Base-by-base conservation (phyloP, 2,797 vertebrate genomes). In the Darevskia mixta region DNA sequence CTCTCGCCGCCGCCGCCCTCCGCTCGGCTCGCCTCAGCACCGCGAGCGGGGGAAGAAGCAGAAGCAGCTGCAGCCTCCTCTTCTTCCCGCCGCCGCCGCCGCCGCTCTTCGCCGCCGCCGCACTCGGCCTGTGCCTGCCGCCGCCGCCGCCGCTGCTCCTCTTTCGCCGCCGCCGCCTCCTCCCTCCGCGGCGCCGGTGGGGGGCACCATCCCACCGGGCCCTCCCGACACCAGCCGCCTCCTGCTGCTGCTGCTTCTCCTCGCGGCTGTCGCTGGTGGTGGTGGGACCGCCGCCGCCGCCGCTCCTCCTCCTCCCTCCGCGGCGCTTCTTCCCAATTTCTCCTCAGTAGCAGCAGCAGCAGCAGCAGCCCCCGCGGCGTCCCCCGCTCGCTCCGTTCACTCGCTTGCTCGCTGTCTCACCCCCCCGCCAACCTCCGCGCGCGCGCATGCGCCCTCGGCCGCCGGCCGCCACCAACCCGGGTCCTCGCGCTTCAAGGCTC, bases 161-260 rank as follows among this genome's bases (percentile, higher is more conserved):
- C 93, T 80, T 81, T 15, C 79, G 2, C 91, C 92, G 86, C 92
- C 64, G 84, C 84, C 75, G 29, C 85, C 85, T 55, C 94, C 94
- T 94, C 87, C 94, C 93, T 88, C 93, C 86, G 95, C 91, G 93
- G 92, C 90, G 93, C 93, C 89, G 87, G 86, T 11, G 92, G 88
- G 82, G 93, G 72, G 41, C 82, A 83, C 61, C 90, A 83, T 87
- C 72, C 55, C 73, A 69, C 87, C 86, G 75, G 79, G 83, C 61
- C 86, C 80, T 32, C 23, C 61, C 45, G 89, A 88, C 82, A 92
- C 90, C 75, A 32, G 32, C 71, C 72, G n/a, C 64, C 84, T 83
- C 85, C 86, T 81, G 86, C 79, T 87, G 49, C 75, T 79, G 88
- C 89, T 91, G 18, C 79, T 81, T 35, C 38, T 45, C 78, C 71